Conservation (phyloP, 2,113 vertebrate species). For the Lophius piscatorius region DNA sequence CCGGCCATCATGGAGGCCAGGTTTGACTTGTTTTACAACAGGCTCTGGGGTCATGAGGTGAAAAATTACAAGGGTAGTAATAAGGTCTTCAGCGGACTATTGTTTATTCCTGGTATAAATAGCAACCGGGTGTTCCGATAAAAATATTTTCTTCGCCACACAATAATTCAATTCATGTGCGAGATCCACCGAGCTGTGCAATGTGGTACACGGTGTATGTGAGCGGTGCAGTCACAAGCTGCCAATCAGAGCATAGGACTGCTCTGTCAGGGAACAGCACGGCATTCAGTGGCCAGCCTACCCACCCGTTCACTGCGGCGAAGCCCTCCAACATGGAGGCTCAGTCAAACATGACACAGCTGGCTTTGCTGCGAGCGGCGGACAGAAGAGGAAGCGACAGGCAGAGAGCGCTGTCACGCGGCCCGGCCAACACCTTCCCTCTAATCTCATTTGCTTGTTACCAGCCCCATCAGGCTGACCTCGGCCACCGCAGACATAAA, state of each 20-base stretch:
- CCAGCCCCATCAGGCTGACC: constrained; percentile 67
- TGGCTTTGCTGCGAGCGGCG: constrained; percentile 27
- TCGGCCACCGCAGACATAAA: constrained; percentile 61
- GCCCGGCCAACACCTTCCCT: constrained; percentile 72
- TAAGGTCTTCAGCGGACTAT: constrained; percentile 56
- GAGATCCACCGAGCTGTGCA: constrained; percentile 65
- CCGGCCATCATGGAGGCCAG: constrained; percentile 8
- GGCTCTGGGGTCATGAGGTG: constrained; percentile 48
- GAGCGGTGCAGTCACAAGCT: constrained; percentile 76
- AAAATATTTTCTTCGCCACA: constrained; percentile 69
- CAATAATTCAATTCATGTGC: constrained; percentile 78
- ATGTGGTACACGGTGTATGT: constrained; percentile 47
- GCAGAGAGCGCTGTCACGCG: constrained; percentile 54
- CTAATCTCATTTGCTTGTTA: constrained; percentile 78
- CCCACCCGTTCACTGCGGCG: constrained; percentile 34
- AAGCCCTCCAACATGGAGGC: constrained; percentile 35
- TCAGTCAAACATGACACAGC: constrained; percentile 38
- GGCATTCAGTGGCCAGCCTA: constrained; percentile 62
- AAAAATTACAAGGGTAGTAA: constrained; percentile 55
- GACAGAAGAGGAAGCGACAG: constrained; percentile 9
- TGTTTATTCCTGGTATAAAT: constrained; percentile 66
- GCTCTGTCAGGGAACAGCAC: constrained; percentile 75
- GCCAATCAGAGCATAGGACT: constrained; percentile 75
- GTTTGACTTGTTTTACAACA: constrained; percentile 4
- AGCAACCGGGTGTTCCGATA: constrained; percentile 66